Conservation (phyloP, 2,888 invertebrate genomes). For the Amiota minor region DNA sequence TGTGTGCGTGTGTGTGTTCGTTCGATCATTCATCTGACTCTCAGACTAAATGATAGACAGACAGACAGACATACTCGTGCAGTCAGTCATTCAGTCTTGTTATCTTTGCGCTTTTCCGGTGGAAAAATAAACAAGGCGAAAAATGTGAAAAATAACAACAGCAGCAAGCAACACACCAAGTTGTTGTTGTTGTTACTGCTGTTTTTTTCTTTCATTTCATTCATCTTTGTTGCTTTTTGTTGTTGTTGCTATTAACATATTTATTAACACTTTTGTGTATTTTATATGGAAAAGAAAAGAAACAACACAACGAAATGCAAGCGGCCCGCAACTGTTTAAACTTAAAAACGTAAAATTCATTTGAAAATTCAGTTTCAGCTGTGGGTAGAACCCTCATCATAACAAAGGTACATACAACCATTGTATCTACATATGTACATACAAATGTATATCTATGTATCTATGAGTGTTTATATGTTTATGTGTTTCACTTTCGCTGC, state of each 20-base stretch:
- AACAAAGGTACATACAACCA: slow-evolving; percentile 18
- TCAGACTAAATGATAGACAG: too few species aligned
- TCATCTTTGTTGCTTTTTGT: neutral
- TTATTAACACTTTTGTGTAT: slow-evolving; percentile 2
- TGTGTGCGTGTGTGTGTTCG: neutral
- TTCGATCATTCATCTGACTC: neutral
- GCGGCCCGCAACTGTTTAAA: neutral
- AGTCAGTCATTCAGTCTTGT: slow-evolving; percentile 2
- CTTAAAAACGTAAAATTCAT: too few species aligned
- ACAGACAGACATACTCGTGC: neutral
- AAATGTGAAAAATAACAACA: slow-evolving; percentile 16
- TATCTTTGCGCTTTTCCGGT: slow-evolving; percentile 36
- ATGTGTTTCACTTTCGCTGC: too few species aligned
- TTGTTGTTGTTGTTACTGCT: too few species aligned
- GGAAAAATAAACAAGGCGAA: slow-evolving; percentile 33
- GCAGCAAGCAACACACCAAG: slow-evolving; percentile 9
- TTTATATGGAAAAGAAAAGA: too few species aligned
- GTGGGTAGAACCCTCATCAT: slow-evolving; percentile 34
- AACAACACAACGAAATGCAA: neutral
- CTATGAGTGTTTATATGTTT: too few species aligned
- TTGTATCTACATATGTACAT: neutral
- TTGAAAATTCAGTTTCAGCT: too few species aligned
- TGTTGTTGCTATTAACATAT: slow-evolving; percentile 10
- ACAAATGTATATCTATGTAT: neutral
- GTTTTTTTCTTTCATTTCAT: neutral